Base-by-base conservation (phyloP, 2,113 vertebrate species). In the Eupsittula cactorum region DNA sequence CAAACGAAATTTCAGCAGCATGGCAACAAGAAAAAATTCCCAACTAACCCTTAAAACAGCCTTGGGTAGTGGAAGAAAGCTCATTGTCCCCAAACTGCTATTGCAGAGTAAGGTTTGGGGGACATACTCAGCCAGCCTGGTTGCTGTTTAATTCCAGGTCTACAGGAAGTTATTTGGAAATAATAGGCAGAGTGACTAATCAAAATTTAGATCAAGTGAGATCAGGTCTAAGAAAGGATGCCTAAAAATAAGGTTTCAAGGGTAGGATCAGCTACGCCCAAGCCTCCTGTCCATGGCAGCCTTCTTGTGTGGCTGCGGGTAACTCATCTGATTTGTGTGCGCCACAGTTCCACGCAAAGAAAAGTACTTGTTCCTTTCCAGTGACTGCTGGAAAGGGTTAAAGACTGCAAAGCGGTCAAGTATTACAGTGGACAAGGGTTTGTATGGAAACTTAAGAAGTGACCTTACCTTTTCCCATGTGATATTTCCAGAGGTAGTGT, bases 381-480 rank as follows among this genome's bases (percentile, higher is more conserved):
- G 2, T 29, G 29, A 77, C 18, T 67, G 31, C 57, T 62, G n/a
- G 29, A 62, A 90, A 79, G n/a, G 27, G 60, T 68, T 71, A 71
- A 65, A 80, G 50, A 47, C 41, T 70, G 13, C 0, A 1, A 87
- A 84, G 31, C 0, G 63, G 57, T n/a, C 39, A 84, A 67, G 44
- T 57, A 75, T 19, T 70, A 88, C 42, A 21, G 62, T 4, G 68
- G 62, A 69, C 7, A 59, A 41, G 6, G 19, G 24, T 31, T 52
- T 74, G 37, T 33, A 65, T 29, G 42, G n/a, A 71, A 77, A 29
- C 9, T 24, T 17, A 39, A 52, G 73, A 77, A 65, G 50, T 6
- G 10, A 28, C 16, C 79, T 91, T 98, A 99, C 99, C 99, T 99
- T 99, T 89, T 99, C 98, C 83, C 81, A 78, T 3, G 98, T 98